Conservation (phyloP, 2,113 vertebrate genomes). For the Arvicanthis niloticus region DNA sequence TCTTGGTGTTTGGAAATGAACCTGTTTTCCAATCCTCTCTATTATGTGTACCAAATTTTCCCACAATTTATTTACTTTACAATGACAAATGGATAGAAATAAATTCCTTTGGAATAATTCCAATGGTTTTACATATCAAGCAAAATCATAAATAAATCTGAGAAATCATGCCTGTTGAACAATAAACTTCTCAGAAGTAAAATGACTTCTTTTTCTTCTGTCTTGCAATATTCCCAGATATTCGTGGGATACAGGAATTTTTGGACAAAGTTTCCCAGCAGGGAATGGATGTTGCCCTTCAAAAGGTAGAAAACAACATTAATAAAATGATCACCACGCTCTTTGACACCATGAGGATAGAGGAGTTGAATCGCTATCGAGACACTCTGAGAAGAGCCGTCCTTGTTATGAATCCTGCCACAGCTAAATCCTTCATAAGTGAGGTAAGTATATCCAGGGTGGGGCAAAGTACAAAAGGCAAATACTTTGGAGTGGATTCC, state of each 20-base stretch:
- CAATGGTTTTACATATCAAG: neutral
- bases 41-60: neutral
- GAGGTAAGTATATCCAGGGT: slow-evolving; percentile 90
- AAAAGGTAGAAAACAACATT: slow-evolving; percentile 99
- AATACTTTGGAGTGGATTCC: neutral
- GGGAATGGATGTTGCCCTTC: slow-evolving; percentile 99
- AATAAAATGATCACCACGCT: slow-evolving; percentile 99
- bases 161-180: neutral
- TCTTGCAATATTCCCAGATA: slow-evolving; percentile 90
- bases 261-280: slow-evolving; percentile 98
- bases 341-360: slow-evolving; percentile 97
- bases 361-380: slow-evolving; percentile 97
- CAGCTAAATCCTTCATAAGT: slow-evolving; percentile 97
- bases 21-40: neutral
- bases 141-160: neutral
- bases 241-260: slow-evolving; percentile 98
- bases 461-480: neutral
- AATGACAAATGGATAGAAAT: neutral
- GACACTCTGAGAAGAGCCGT: slow-evolving; percentile 96
- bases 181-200: slow-evolving; percentile 46
- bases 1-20: neutral
- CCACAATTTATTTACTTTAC: neutral
- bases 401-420: slow-evolving; percentile 96
- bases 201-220: slow-evolving; percentile 41
- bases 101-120: neutral